Conservation (phyloP, 2,797 vertebrate species). For the Sardinella longiceps region DNA sequence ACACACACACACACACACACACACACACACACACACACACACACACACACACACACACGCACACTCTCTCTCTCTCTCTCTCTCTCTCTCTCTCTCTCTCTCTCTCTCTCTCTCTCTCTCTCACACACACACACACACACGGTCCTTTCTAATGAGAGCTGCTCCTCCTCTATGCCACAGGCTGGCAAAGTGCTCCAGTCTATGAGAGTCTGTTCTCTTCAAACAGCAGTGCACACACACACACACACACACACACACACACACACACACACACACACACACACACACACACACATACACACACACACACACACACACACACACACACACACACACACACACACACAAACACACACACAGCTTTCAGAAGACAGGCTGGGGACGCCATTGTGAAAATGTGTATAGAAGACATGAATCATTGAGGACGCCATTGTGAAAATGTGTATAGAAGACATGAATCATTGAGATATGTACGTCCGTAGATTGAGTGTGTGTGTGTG, state of each 20-base stretch:
- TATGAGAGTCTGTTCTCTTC: background rate
- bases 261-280: background rate
- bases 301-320: background rate
- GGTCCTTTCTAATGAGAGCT: background rate
- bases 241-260: background rate
- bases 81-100: too few species aligned
- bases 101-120: too few species aligned
- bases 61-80: too few species aligned
- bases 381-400: background rate
- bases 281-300: background rate
- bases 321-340: background rate
- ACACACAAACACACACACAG: background rate
- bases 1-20: constrained; percentile 10
- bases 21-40: background rate
- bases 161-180: background rate
- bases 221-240: background rate
- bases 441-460: background rate
- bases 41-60: background rate
- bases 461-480: background rate
- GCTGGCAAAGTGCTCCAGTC: background rate
- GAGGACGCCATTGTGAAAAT: background rate
- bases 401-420: background rate
- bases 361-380: background rate
- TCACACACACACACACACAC: background rate
- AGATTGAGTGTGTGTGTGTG: too few species aligned